Evolutionary conservation across 1,140 invertebrate species (phyloP), one percentile per base, ranked within the genome.

Genomic region (Zaprionus ghesquierei): DNA sequence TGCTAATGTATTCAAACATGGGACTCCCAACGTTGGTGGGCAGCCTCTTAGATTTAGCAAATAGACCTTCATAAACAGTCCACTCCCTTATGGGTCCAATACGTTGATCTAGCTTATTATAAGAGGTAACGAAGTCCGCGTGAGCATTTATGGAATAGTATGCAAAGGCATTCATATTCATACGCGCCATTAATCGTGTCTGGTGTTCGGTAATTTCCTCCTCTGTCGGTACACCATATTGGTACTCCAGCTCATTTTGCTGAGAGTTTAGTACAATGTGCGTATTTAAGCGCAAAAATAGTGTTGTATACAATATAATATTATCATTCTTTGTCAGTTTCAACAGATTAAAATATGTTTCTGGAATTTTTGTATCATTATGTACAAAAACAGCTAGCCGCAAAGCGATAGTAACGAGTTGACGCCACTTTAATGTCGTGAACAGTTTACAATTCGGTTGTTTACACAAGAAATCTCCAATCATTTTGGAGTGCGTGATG

Each of bases 301-400:
- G 9, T 3, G 79, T 54, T 2, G 51, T 53, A 20, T 82, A 49
- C 3, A 81, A 27, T 31, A 49, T 63, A n/a, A 81, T 82, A 15
- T 49, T 29, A 29, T 71, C 65, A 1, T 27, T 1, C 55, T 81
- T 81, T 4, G 44, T 3, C 12, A 81, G 18, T 25, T 33, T 5
- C 4, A 81, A 25, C 2, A 50, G 15, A 25, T 20, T 3, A 23
- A 81, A 71, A 29, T 23, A 78, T 31, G 46, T 63, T 1, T 68
- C 25, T 6, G 25, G 46, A 8, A 81, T 38, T 5, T 56, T 15
- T 9, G 62, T 68, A 13, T 82, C 70, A 18, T 66, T 81, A 22
- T 66, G 61, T 20, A 81, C 41, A 18, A 79, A 81, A 23, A 82
- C 79, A 3, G 75, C 66, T 22, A 84, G 46, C 5, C 80, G 79